Conservation (phyloP, 2,113 vertebrate genomes). For the Psittacus erithacus region DNA sequence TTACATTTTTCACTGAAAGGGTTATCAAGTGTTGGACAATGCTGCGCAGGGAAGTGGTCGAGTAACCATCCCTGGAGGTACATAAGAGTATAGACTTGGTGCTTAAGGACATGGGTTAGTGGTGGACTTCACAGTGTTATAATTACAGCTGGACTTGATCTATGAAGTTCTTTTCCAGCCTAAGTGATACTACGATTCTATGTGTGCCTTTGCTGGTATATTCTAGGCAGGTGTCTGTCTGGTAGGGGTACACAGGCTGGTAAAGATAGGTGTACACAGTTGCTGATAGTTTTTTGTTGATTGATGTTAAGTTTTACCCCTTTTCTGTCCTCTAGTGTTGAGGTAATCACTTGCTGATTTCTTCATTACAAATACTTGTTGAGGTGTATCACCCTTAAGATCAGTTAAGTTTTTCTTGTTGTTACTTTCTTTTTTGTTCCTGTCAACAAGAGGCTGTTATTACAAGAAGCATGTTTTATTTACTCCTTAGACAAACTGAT, state of each 20-base stretch:
- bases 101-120: not conserved
- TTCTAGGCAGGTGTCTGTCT: not conserved
- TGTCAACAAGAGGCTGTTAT: not conserved
- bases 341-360: not conserved
- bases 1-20: not conserved
- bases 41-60: not conserved
- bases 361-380: not conserved
- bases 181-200: not conserved
- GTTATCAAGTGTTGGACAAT: not conserved
- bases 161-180: not conserved
- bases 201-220: not conserved
- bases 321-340: not conserved
- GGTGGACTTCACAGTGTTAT: not conserved
- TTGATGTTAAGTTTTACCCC: not conserved
- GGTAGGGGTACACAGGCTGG: not conserved
- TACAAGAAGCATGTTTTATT: not conserved
- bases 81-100: not conserved
- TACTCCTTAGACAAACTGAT: not conserved
- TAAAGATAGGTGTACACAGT: not conserved
- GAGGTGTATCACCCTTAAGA: not conserved
- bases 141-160: not conserved
- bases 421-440: not conserved
- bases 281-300: not conserved
- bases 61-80: not conserved
- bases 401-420: not conserved